Conservation (phyloP, 1,140 invertebrate genomes). For the Potamilus streckersoni region DNA sequence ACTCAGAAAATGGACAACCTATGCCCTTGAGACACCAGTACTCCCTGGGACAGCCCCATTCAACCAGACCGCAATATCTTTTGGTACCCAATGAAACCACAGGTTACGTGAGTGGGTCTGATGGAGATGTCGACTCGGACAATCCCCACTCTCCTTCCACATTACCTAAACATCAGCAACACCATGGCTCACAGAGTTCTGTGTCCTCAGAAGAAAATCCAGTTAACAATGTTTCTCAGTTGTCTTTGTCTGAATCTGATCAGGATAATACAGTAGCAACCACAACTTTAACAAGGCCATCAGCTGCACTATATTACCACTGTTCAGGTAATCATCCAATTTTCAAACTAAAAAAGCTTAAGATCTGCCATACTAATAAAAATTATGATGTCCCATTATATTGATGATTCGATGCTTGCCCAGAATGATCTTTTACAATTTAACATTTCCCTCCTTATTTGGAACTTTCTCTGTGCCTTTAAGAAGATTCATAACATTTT, state of each 20-base stretch:
- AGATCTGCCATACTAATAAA: too few species aligned
- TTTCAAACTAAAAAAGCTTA: too few species aligned
- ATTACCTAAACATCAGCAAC: conserved; percentile 16
- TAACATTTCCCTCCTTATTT: too few species aligned
- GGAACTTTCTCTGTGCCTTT: too few species aligned
- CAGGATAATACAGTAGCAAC: conserved; percentile 2
- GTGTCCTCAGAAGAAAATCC: conserved; percentile 41
- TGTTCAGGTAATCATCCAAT: too few species aligned
- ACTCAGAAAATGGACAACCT: conserved; percentile 18
- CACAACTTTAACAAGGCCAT: conserved; percentile 1
- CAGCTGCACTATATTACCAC: too few species aligned
- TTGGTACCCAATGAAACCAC: too few species aligned
- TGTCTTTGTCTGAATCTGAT: conserved; percentile 44
- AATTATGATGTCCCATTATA: too few species aligned
- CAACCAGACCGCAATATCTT: conserved; percentile 25
- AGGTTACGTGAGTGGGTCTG: conserved; percentile 58
- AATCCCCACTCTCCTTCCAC: conserved; percentile 25
- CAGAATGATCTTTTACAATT: too few species aligned
- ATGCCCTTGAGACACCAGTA: conserved; percentile 22
- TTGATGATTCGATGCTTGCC: too few species aligned
- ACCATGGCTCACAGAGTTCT: conserved; percentile 41
- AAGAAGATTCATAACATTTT: too few species aligned
- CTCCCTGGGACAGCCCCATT: conserved; percentile 2
- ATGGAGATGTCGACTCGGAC: conserved; percentile 54
- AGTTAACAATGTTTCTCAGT: conserved; percentile 29